phyloP scores from a whole-genome alignment of 1,140 invertebrate species.

The Pantala flavescens region DNA sequence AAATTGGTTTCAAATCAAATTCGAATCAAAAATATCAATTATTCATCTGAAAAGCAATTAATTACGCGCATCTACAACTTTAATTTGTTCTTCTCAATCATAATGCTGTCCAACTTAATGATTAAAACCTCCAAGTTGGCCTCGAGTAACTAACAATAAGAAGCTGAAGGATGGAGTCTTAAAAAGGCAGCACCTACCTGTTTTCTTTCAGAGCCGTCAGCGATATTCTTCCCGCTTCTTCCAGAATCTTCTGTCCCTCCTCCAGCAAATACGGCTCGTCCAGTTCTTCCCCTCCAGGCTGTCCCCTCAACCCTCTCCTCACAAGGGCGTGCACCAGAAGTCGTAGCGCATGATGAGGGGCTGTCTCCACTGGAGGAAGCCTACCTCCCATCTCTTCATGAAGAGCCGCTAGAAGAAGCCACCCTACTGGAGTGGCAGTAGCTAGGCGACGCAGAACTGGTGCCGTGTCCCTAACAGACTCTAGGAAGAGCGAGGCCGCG shows the following conservation, averaged over 20 bases:
- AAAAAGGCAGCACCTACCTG: slow-evolving; percentile 21
- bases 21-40: no score
- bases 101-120: no score
- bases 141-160: no score
- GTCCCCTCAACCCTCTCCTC: slow-evolving; percentile 29
- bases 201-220: slow-evolving; percentile 37
- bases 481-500: slow-evolving; percentile 23
- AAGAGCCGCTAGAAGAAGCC: slow-evolving; percentile 40
- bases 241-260: slow-evolving; percentile 38
- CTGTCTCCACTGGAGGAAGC: slow-evolving; percentile 29
- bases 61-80: no score
- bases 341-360: slow-evolving; percentile 30
- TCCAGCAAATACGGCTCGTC: slow-evolving; percentile 29
- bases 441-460: slow-evolving; percentile 34
- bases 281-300: slow-evolving; percentile 19
- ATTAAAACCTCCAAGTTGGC: no score
- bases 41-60: no score
- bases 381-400: slow-evolving; percentile 34
- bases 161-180: no score
- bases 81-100: no score
- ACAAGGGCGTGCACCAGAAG: slow-evolving; percentile 34
- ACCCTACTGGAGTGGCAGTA: slow-evolving; percentile 40
- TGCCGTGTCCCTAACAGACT: slow-evolving; percentile 21
- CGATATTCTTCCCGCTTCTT: slow-evolving; percentile 40
- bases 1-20: no score